Evolutionary conservation across 2,888 invertebrate genomes (phyloP).

Genomic region (Plebejus anna): DNA sequence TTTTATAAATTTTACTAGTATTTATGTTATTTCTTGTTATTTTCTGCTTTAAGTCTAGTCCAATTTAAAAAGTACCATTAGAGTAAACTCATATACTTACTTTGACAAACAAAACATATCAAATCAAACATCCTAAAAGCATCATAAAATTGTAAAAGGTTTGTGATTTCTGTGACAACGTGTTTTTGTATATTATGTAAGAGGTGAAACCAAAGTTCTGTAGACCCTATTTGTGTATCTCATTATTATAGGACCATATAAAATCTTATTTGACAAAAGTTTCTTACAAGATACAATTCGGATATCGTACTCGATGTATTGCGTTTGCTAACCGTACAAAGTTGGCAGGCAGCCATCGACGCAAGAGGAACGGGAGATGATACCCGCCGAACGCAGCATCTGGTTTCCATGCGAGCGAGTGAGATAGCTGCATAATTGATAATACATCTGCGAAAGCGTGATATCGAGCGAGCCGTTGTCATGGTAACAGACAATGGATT

Average conservation of each 20-base stretch:
- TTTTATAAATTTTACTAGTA: neutral
- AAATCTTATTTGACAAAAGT: conserved; percentile 58
- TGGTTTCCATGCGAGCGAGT: conserved; percentile 21
- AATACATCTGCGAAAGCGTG: conserved; percentile 28
- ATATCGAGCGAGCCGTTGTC: conserved; percentile 69
- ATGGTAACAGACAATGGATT: conserved; percentile 80
- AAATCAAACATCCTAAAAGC: conserved; percentile 14
- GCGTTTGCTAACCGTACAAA: conserved; percentile 64
- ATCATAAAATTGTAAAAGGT: neutral
- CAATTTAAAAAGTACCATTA: neutral
- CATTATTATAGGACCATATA: conserved; percentile 23
- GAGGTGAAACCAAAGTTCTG: neutral
- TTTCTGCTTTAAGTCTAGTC: neutral
- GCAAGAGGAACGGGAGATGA: conserved; percentile 26
- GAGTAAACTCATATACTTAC: too few relatives aligned
- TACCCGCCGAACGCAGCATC: conserved; percentile 23
- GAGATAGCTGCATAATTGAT: conserved; percentile 24
- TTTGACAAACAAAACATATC: neutral
- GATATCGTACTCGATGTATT: conserved; percentile 43
- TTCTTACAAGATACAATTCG: conserved; percentile 60
- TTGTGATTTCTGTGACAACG: neutral
- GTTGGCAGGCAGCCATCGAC: conserved; percentile 68
- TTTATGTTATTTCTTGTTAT: neutral
- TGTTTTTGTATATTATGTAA: neutral
- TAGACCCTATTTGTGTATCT: conserved; percentile 20